These are phyloP conservation scores for Fabriciana adippe DNA, from an alignment of 2,888 invertebrate species.

Conservation along the genomic window DNA sequence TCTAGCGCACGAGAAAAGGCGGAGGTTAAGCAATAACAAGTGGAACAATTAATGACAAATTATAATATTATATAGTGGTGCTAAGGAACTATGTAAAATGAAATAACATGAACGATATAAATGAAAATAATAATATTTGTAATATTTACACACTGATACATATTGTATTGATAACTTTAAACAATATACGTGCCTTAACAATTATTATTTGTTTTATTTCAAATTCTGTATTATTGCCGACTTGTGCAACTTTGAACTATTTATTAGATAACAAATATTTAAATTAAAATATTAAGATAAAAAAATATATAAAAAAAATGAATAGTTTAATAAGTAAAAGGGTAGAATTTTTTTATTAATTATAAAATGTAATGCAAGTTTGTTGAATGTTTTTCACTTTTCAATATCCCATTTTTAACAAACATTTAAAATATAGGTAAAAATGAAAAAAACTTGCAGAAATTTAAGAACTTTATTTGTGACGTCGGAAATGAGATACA, in stretches of 20 bases:
- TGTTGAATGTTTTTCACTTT: background rate
- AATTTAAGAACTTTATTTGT: slow-evolving; percentile 58
- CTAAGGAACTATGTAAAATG: slow-evolving; percentile 48
- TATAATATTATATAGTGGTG: slow-evolving; percentile 50
- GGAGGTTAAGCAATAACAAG: background rate
- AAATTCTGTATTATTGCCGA: background rate
- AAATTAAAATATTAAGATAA: too few species aligned
- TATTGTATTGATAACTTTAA: slow-evolving; percentile 56
- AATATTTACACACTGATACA: slow-evolving; percentile 60
- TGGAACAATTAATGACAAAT: slow-evolving; percentile 19
- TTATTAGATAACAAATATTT: background rate
- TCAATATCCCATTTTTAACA: background rate
- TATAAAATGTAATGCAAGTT: too few species aligned
- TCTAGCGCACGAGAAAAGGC: too few species aligned
- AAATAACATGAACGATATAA: slow-evolving; percentile 24
- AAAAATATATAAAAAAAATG: too few species aligned
- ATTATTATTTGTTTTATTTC: slow-evolving; percentile 47
- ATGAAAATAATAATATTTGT: slow-evolving; percentile 47
- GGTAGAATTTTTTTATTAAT: too few species aligned
- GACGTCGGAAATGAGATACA: slow-evolving; percentile 50
- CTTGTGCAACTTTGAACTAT: background rate
- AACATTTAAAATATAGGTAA: slow-evolving; percentile 1
- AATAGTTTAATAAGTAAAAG: too few species aligned
- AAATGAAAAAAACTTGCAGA: slow-evolving; percentile 41
- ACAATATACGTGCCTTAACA: slow-evolving; percentile 72